Evolutionary conservation across 2,113 vertebrate genomes (phyloP), one percentile per base, ranked within the genome.

Genomic region (Cephalopterus ornatus): DNA sequence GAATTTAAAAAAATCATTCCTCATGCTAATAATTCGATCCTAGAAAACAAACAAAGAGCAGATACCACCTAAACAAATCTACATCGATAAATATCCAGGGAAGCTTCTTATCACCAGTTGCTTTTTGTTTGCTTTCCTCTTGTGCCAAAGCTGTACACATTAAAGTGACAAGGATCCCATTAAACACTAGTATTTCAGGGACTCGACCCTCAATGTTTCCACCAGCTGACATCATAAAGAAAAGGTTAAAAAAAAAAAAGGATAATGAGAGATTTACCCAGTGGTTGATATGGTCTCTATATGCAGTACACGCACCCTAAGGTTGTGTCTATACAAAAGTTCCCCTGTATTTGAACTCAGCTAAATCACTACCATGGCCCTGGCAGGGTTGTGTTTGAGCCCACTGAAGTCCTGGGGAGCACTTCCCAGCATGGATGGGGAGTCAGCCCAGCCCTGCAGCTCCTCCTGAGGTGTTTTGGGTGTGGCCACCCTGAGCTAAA

Each of bases 371-470:
- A 33, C 37, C 24, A 44, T 2, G 26, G 47, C 27, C 32, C 58
- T 1, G 4, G 8, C 37, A 42, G 72, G 39, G n/a, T 5, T 16
- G 17, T 42, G 32, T 37, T 20, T 71, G 50, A 89, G 21, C 65
- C 72, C 23, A 1, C 11, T 8, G 4, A 9, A 16, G 20, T 71
- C 61, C 32, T 12, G 20, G 9, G 33, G 7, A 92, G 24, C 47
- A 4, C 3, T 9, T 82, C 65, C 61, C 5, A 4, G 33, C 7
- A 0, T 0, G 9, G 63, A 12, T 33, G 13, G 26, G 3, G 1
- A 21, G 6, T 19, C 33, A 39, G 0, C 19, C 44, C 28, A 16
- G 33, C 7, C 21, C 37, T 10, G 0, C 35, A 17, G 47, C 41
- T 62, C 11, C 32, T 46, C 52, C 58, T 8, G 2, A 0, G 30